Base-by-base conservation (phyloP, 2,888 invertebrate species). In the Drosophila vallismaia region DNA sequence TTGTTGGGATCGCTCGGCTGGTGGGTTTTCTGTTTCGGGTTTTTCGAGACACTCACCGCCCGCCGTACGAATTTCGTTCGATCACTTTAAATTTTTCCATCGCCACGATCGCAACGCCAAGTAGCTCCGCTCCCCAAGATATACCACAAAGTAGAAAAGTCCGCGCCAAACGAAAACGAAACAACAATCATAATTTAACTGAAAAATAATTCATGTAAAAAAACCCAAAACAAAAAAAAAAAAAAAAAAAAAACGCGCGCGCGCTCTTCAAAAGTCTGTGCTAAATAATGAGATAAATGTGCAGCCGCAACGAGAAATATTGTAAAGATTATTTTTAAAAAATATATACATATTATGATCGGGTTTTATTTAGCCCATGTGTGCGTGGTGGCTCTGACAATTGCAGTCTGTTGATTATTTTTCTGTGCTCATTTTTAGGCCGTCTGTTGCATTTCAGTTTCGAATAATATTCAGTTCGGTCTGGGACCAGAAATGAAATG, bases 41-140 rank as follows among this genome's bases (percentile, higher is more conserved):
- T 66, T 67, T 67, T 54, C 50, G 66, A 66, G 67, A 53, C 69
- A 49, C 31, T 24, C 50, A 46, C 40, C 83, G 89, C 36, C n/a
- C 36, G 36, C n/a, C 36, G 36, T n/a, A 12, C 36, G n/a, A 12
- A 36, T 91, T 90, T 69, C 50, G 63, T 90, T 88, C 89, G 89
- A 90, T 91, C 90, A 91, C 90, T 91, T 90, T 79, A 86, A 90
- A 85, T 90, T 91, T 91, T 90, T 86, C 89, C 89, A 88, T 91
- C 89, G 90, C 85, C 83, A 82, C 88, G 91, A 89, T 79, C 89
- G 88, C 88, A 88, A 88, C 71, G 70, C 88, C 84, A 85, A 70
- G 49, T 64, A 74, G 74, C 72, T 70, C 66, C 56, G 50, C 45
- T 19, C 55, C 46, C 38, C 36, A 7, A 57, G 36, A 53, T 14